Percentiles rank a stretch among this genome's conserved stretches.
These are phyloP conservation scores for Ochropleura leucogaster DNA, from an alignment of 2,888 invertebrate genomes.

Conservation along the genomic window DNA sequence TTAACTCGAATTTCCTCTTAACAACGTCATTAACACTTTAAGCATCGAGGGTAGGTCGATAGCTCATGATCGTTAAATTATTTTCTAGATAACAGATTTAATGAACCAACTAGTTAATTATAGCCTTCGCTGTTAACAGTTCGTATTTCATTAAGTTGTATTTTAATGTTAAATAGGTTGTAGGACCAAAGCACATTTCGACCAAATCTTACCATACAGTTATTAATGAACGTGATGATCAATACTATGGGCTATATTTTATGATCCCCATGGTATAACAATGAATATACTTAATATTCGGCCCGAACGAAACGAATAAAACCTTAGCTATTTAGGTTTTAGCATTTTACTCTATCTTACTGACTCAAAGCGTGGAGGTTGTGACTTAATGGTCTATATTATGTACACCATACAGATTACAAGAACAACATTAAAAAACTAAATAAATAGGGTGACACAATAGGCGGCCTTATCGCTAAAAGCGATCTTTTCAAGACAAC, in stretches of 20 bases:
- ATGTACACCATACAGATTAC: too few relatives aligned
- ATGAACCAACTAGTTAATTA: constrained; percentile 19
- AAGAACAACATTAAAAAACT: too few relatives aligned
- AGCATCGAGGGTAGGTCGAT: neutral
- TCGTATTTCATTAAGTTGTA: neutral
- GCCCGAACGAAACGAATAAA: neutral
- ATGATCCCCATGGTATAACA: neutral
- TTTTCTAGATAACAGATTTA: constrained; percentile 1
- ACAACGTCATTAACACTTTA: constrained; percentile 13
- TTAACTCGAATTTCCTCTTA: neutral
- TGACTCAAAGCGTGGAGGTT: too few relatives aligned
- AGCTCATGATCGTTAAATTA: constrained; percentile 1
- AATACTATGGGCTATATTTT: neutral
- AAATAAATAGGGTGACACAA: too few relatives aligned
- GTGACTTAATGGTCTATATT: too few relatives aligned
- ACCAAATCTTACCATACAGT: neutral
- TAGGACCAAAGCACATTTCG: neutral
- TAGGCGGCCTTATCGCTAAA: too few relatives aligned
- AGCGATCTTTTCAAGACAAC: too few relatives aligned
- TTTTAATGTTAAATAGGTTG: neutral
- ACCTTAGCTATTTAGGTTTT: neutral
- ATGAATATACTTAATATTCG: neutral
- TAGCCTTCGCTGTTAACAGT: neutral
- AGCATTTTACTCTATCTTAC: neutral
- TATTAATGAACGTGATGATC: neutral